A percentile compares a stretch with the other conserved stretches of the same genome.
Conservation (phyloP, 2,113 vertebrate genomes). For the Onychorhynchus coronatus region DNA sequence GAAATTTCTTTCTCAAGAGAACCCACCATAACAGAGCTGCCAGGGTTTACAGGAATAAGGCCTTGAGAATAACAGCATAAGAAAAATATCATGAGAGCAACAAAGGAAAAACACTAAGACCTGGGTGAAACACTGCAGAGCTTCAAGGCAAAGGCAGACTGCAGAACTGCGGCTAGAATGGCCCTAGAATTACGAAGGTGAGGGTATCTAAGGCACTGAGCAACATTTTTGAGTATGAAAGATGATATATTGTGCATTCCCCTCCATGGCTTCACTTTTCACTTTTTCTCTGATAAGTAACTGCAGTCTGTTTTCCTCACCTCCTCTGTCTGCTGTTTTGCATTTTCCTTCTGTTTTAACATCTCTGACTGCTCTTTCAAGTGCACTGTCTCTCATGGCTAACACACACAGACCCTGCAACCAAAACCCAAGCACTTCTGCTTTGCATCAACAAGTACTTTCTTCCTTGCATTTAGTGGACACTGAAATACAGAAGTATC, state of each 20-base stretch:
- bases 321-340: neutral
- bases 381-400: neutral
- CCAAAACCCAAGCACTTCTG: neutral
- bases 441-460: neutral
- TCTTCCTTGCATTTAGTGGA: neutral
- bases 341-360: neutral
- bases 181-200: neutral
- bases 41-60: neutral
- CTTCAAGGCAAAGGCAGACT: neutral
- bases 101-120: neutral
- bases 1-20: neutral
- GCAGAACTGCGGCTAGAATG: neutral
- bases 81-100: neutral
- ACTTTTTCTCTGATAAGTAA: neutral
- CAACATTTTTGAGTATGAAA: neutral
- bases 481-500: neutral
- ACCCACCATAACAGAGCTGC: fast-evolving
- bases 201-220: neutral
- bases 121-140: neutral
- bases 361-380: neutral
- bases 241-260: neutral
- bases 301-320: neutral
- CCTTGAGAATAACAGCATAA: neutral
- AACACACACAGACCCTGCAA: neutral
- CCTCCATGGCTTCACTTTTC: neutral